A percentile compares a stretch with the other conserved stretches of the same genome.
phyloP scores from a whole-genome alignment of 2,797 vertebrate species.

The Ctenosaura bakeri region DNA sequence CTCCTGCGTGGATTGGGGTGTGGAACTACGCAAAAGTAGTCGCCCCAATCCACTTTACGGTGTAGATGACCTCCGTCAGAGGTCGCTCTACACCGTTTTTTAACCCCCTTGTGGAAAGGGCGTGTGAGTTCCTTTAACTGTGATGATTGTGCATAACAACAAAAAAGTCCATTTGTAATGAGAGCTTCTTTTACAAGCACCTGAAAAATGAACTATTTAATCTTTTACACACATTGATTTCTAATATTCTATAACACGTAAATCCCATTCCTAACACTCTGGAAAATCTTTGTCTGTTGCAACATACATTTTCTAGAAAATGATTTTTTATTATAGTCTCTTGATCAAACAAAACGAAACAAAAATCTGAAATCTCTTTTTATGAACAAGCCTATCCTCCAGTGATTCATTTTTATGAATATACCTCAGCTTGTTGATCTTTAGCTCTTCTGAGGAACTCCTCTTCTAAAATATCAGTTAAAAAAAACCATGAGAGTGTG shows the following conservation, averaged over 20 bases:
- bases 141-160: neutral
- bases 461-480: neutral
- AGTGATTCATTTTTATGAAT: neutral
- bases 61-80: too few species aligned
- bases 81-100: too few species aligned
- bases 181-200: neutral
- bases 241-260: neutral
- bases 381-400: neutral
- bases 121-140: neutral
- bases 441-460: neutral
- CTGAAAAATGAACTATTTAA: neutral
- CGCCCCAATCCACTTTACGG: too few species aligned
- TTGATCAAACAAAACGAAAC: neutral
- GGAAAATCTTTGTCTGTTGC: neutral
- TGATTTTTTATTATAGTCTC: neutral
- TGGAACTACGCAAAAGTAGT: too few species aligned
- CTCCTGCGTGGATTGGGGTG: too few species aligned
- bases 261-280: neutral
- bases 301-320: neutral
- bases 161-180: neutral
- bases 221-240: neutral
- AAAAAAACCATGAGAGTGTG: neutral
- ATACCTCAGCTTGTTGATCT: neutral
- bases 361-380: neutral
- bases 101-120: too few species aligned